phyloP scores from a whole-genome alignment of 2,797 vertebrate species.

The Darevskia mixta region DNA sequence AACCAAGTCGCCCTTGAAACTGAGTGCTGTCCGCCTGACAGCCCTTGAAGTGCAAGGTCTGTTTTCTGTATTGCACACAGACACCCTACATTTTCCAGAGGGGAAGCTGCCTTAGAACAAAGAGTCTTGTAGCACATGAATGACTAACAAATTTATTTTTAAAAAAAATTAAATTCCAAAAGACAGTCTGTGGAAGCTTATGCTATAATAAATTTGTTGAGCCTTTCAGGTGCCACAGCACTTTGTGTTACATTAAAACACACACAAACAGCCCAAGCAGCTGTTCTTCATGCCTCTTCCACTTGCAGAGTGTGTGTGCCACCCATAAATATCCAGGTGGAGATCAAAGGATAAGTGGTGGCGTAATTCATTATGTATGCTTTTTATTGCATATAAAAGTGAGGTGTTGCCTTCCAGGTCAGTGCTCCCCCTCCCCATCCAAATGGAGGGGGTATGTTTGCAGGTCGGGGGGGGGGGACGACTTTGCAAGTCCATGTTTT shows the following conservation, averaged over 20 bases:
- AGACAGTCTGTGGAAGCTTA: too few species aligned
- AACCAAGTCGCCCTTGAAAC: too few species aligned
- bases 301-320: constrained; percentile 49
- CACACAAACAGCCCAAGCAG: not conserved
- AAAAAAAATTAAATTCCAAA: too few species aligned
- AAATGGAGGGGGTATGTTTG: not conserved
- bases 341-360: constrained; percentile 52
- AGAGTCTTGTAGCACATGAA: not conserved
- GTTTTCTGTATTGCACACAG: too few species aligned
- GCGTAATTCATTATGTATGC: constrained; percentile 58
- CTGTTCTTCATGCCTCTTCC: constrained; percentile 52
- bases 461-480: constrained; percentile 2
- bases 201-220: not conserved
- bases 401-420: constrained; percentile 48
- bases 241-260: too few species aligned
- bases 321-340: constrained; percentile 49
- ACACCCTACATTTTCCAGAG: too few species aligned
- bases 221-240: too few species aligned
- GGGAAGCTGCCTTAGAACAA: not conserved
- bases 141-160: too few species aligned
- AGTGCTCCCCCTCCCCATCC: constrained; percentile 39
- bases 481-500: not conserved
- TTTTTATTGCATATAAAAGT: constrained; percentile 55
- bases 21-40: too few species aligned
- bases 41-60: too few species aligned